Conservation (phyloP, 2,797 vertebrate genomes). For the Aselliscus stoliczkanus region DNA sequence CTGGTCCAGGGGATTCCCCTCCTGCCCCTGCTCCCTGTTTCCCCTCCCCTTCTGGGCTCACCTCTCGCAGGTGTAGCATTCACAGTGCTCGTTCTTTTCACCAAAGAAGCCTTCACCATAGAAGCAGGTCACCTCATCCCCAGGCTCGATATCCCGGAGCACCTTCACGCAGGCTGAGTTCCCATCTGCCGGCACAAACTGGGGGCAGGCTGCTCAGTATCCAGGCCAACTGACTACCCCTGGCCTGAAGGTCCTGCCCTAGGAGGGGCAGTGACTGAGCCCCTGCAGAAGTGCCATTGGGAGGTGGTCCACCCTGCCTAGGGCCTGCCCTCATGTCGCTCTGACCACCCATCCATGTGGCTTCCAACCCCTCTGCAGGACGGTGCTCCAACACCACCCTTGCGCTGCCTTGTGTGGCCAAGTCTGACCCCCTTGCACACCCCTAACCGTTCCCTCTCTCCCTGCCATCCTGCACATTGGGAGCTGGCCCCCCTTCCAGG, state of each 20-base stretch:
- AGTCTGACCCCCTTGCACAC: neutral
- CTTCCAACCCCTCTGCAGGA: neutral
- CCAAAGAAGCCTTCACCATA: conserved; percentile 96
- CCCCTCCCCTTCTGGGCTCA: conserved; percentile 54
- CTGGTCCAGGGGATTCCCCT: fast-evolving
- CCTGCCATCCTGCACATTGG: too few relatives aligned
- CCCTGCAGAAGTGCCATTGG: neutral
- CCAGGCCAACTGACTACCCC: neutral
- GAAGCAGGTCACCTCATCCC: conserved; percentile 96
- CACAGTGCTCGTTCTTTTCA: conserved; percentile 94
- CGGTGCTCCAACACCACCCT: neutral
- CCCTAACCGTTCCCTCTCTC: neutral
- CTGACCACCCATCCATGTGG: neutral
- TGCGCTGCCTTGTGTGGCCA: neutral
- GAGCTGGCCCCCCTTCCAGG: fast-evolving
- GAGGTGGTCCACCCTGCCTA: neutral
- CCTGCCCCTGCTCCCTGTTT: neutral
- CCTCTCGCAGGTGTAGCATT: conserved; percentile 96
- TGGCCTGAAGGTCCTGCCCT: neutral
- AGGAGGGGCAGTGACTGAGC: neutral
- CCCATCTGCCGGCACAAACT: conserved; percentile 94
- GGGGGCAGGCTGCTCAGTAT: neutral
- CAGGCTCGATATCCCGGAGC: conserved; percentile 91
- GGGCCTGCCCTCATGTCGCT: neutral
- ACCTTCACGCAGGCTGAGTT: conserved; percentile 93